Conservation (phyloP, 2,113 vertebrate species). For the Orycteropus afer region DNA sequence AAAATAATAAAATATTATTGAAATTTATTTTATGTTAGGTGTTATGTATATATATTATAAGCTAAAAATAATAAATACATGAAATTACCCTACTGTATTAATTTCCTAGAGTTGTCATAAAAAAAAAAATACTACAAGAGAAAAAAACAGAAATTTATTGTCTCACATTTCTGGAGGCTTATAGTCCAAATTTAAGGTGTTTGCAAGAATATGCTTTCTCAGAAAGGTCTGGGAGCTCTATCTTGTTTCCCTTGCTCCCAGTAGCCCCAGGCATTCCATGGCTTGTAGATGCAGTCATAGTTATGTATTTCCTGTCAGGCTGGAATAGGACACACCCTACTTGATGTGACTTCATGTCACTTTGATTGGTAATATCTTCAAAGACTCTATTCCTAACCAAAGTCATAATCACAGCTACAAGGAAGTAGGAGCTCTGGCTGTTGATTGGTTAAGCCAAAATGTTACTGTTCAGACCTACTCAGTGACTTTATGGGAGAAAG, state of each 20-base stretch:
- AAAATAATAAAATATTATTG: conserved; percentile 56
- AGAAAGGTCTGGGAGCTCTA: background rate
- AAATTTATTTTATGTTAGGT: conserved; percentile 70
- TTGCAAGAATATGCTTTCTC: background rate
- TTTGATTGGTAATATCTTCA: background rate
- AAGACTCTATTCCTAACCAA: background rate
- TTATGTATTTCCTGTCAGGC: background rate
- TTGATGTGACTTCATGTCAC: background rate
- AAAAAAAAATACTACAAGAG: background rate
- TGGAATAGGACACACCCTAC: background rate
- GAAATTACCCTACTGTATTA: background rate
- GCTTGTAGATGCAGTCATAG: background rate
- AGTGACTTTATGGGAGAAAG: background rate
- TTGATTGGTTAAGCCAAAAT: background rate
- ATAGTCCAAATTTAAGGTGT: background rate
- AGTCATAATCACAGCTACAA: background rate
- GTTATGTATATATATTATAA: conserved; percentile 60
- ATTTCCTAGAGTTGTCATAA: background rate
- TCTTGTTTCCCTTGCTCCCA: background rate
- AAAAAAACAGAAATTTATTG: background rate
- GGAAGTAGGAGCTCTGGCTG: background rate
- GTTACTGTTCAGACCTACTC: background rate
- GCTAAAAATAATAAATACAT: conserved; percentile 47
- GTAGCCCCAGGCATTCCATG: background rate
- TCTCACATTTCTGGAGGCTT: background rate